Conservation (phyloP, 2,113 vertebrate species). For the Poicephalus meyeri region DNA sequence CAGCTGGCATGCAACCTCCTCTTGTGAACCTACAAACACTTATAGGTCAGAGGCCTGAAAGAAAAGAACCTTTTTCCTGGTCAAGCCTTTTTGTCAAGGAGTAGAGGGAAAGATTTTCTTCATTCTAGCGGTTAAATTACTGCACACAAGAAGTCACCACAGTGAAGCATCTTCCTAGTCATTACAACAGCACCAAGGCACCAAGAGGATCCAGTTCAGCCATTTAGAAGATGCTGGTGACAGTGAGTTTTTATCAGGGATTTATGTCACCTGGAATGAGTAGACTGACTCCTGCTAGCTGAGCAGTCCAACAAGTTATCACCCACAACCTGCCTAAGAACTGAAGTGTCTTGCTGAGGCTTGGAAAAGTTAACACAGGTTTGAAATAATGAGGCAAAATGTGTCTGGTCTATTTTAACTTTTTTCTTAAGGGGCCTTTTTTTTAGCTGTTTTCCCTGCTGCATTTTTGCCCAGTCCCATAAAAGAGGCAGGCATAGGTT, state of each 20-base stretch:
- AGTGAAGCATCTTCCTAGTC: neutral
- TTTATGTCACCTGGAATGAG: neutral
- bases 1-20: neutral
- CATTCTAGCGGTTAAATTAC: neutral
- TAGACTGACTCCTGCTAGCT: neutral
- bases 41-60: neutral
- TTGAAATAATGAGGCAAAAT: neutral
- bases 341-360: neutral
- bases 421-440: neutral
- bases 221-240: neutral
- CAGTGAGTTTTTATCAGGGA: neutral
- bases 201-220: neutral
- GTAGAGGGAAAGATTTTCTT: neutral
- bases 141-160: neutral
- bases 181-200: neutral
- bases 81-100: neutral
- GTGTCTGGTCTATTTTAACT: neutral
- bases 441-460: neutral
- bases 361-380: neutral
- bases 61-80: neutral
- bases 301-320: neutral
- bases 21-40: neutral
- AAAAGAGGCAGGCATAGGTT: neutral
- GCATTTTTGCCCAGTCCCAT: neutral
- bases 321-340: neutral